These are phyloP conservation scores for Turritopsis dohrnii DNA, from an alignment of 30 jellyfish, hydroid and myxozoan genomes.

Conservation along the genomic window DNA sequence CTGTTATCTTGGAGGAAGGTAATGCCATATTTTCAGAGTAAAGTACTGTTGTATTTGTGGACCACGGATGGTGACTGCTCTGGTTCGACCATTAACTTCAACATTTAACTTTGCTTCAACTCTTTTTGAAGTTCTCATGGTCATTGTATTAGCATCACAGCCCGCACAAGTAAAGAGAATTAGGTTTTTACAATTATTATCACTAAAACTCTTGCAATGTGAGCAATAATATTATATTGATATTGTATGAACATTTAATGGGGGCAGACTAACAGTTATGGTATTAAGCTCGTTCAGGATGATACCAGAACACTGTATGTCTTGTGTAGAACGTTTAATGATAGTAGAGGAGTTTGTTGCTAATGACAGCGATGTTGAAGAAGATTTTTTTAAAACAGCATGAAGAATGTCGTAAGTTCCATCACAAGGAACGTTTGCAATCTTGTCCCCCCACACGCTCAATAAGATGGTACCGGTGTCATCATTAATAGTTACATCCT, in stretches of 20 bases:
- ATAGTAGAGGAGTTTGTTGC: conserved; percentile 6
- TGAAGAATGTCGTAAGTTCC: conserved; percentile 3
- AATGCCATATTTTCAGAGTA: not conserved
- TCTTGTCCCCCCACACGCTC: not conserved
- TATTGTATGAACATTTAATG: conserved; percentile 3
- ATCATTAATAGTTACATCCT: conserved; percentile 6
- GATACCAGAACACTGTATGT: not conserved
- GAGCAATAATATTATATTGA: not conserved
- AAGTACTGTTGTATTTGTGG: conserved; percentile 8
- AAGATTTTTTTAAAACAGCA: not conserved
- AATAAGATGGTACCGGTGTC: not conserved
- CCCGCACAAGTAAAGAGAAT: not conserved
- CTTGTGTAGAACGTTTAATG: not conserved
- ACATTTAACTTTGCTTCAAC: conserved; percentile 12
- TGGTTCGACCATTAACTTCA: conserved; percentile 3
- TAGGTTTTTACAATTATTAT: not conserved
- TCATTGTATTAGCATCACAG: conserved; percentile 11
- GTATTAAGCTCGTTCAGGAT: not conserved
- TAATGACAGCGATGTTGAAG: not conserved
- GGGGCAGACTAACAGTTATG: not conserved
- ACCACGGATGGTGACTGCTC: not conserved
- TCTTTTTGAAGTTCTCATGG: not conserved
- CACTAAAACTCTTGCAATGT: not conserved
- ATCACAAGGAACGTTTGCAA: not conserved
- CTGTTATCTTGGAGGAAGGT: not conserved